These are phyloP conservation scores for Protonemura montana DNA, from an alignment of 2,888 invertebrate genomes.

Conservation along the genomic window DNA sequence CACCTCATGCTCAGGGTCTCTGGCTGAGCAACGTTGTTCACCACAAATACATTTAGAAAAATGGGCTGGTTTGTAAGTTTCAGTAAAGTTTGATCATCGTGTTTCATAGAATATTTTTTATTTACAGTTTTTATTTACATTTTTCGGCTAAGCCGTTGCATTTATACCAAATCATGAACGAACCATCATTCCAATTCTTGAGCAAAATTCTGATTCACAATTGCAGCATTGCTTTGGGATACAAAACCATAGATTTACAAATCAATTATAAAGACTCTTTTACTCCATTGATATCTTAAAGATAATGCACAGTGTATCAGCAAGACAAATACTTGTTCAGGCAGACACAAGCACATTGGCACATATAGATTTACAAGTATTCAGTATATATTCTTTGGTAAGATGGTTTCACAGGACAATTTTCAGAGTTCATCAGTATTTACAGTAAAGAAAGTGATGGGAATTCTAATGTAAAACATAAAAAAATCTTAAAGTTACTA, in stretches of 20 bases:
- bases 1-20: too few species aligned
- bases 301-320: neutral
- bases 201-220: constrained; percentile 12
- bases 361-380: neutral
- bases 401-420: neutral
- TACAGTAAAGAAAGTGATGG: neutral
- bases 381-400: neutral
- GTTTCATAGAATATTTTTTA: neutral
- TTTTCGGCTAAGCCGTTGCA: neutral
- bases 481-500: neutral
- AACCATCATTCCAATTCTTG: neutral
- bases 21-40: too few species aligned
- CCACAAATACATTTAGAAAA: too few species aligned
- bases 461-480: neutral
- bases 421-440: neutral
- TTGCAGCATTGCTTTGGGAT: neutral
- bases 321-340: too few species aligned
- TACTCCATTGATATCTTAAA: neutral
- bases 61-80: too few species aligned
- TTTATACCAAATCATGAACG: neutral
- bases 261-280: neutral
- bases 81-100: too few species aligned
- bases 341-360: neutral
- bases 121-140: neutral
- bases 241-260: neutral